Evolutionary conservation across 2,113 vertebrate genomes (phyloP).

Genomic region (Labeo catla): DNA sequence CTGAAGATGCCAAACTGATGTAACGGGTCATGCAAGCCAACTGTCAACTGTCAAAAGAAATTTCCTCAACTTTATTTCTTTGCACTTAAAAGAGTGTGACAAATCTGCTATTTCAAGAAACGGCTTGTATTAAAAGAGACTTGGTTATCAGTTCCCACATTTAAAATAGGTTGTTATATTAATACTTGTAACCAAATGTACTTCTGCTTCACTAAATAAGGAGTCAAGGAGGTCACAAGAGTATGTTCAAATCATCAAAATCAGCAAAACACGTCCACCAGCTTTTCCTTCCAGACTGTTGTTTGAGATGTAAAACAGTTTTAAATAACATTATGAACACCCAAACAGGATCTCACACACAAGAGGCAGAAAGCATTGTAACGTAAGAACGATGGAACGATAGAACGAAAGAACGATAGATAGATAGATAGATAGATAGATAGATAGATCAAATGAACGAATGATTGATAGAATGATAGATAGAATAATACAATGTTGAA

Average conservation of each 20-base stretch:
- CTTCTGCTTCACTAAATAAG: neutral
- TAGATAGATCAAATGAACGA: too few relatives aligned
- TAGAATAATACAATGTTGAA: too few relatives aligned
- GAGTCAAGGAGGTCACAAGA: neutral
- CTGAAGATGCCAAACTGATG: neutral
- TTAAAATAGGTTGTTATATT: slow-evolving; percentile 6
- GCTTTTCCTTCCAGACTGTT: neutral
- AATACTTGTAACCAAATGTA: neutral
- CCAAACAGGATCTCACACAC: neutral
- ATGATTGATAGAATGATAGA: too few relatives aligned
- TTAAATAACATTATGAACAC: neutral
- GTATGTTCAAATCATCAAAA: neutral
- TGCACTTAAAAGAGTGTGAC: slow-evolving; percentile 5
- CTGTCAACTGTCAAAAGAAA: neutral
- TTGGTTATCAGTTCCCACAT: neutral
- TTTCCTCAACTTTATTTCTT: neutral
- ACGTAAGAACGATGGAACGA: too few relatives aligned
- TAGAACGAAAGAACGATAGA: too few relatives aligned
- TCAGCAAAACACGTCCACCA: neutral
- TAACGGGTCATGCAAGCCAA: neutral
- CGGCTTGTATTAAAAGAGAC: slow-evolving; percentile 18
- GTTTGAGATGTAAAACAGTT: neutral
- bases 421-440: too few relatives aligned
- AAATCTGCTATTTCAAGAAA: slow-evolving; percentile 33
- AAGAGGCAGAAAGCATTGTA: neutral